Percentiles rank a stretch among this genome's conserved stretches.
phyloP scores from a whole-genome alignment of 2,888 invertebrate species.

The Phasia obesa region DNA sequence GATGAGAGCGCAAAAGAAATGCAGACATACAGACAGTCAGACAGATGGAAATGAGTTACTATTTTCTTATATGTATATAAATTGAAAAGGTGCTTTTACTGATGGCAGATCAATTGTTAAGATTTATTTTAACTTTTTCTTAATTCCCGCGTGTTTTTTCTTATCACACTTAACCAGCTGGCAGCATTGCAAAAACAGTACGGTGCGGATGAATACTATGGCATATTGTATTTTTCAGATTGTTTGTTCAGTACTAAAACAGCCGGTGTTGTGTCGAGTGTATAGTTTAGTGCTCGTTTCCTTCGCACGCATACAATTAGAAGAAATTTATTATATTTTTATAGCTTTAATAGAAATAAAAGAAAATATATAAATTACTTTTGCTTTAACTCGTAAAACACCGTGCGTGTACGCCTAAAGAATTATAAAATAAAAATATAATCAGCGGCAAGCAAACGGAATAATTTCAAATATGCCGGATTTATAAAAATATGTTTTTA shows the following conservation, averaged over 20 bases:
- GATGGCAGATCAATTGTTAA: not conserved
- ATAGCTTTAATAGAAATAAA: not conserved
- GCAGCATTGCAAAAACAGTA: slow-evolving; percentile 44
- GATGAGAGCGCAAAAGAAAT: too few relatives aligned
- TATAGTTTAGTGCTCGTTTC: slow-evolving; percentile 57
- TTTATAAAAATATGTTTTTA: too few relatives aligned
- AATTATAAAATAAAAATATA: not conserved
- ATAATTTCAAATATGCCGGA: too few relatives aligned
- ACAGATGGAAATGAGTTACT: too few relatives aligned
- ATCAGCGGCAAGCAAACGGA: too few relatives aligned
- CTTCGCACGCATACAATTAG: slow-evolving; percentile 52
- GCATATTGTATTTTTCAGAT: slow-evolving; percentile 45
- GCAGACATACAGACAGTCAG: too few relatives aligned
- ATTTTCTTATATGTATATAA: too few relatives aligned
- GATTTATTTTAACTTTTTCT: not conserved
- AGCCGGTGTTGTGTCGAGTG: slow-evolving; percentile 68
- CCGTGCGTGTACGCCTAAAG: not conserved
- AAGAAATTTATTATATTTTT: slow-evolving; percentile 43
- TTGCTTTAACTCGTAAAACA: slow-evolving; percentile 30
- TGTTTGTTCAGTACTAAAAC: slow-evolving; percentile 63
- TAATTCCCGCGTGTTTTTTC: not conserved
- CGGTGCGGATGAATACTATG: slow-evolving; percentile 35
- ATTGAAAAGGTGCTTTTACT: too few relatives aligned
- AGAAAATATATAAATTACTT: slow-evolving; percentile 15
- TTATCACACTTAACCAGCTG: slow-evolving; percentile 25